Conservation (phyloP, 2,113 vertebrate species). For the Engystomops pustulosus region DNA sequence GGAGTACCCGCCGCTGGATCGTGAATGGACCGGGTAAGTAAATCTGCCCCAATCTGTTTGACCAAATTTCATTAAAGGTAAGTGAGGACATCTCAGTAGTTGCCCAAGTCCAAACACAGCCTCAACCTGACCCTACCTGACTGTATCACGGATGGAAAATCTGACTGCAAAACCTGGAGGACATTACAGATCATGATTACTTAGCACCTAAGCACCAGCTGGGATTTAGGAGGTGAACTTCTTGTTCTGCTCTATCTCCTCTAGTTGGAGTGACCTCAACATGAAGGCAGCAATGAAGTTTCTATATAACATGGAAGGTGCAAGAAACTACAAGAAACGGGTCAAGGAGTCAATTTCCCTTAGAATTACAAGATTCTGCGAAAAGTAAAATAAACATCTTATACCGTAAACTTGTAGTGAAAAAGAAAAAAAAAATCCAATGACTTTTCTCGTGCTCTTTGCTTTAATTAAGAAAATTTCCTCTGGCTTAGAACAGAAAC, state of each 20-base stretch:
- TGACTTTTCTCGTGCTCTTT: conserved; percentile 45
- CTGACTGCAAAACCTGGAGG: neutral
- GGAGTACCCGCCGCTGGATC: too few species aligned
- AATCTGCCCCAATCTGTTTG: too few species aligned
- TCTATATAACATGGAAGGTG: conserved; percentile 9
- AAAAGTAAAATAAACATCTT: conserved; percentile 50
- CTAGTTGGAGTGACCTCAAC: conserved; percentile 14
- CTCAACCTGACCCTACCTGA: neutral
- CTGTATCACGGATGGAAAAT: neutral
- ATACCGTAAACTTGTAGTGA: conserved; percentile 4
- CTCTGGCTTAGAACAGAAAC: conserved; percentile 48
- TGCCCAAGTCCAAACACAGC: neutral
- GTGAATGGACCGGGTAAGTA: too few species aligned
- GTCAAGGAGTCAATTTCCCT: conserved; percentile 45
- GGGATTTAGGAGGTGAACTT: neutral
- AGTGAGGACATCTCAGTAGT: neutral
- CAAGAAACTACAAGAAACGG: conserved; percentile 5
- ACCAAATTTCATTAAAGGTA: too few species aligned
- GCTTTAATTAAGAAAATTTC: conserved; percentile 60
- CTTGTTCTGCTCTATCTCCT: conserved; percentile 14
- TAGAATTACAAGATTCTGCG: conserved; percentile 40
- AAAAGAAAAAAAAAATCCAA: conserved; percentile 9
- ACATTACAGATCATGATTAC: neutral
- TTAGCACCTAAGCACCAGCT: neutral
- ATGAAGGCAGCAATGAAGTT: neutral